Percentiles rank a stretch among this genome's conserved stretches.
phyloP scores from a whole-genome alignment of 2,888 invertebrate species.

The Caradrina kadenii region DNA sequence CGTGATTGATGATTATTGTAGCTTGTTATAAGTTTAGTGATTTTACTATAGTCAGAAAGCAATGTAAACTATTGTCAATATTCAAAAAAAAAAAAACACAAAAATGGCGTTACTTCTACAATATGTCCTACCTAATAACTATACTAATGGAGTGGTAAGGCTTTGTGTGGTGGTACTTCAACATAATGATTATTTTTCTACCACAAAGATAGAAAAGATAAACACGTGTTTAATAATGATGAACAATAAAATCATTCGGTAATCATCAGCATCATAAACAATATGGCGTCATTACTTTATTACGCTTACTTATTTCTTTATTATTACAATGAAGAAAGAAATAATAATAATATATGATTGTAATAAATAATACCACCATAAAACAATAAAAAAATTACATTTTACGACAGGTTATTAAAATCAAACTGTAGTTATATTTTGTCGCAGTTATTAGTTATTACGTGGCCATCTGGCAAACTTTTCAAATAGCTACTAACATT shows the following conservation, averaged over 20 bases:
- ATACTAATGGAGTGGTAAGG: no score
- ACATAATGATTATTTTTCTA: not conserved
- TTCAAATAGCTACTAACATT: not conserved
- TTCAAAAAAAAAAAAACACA: no score
- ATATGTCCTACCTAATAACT: no score
- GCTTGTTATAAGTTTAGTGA: no score
- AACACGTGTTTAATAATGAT: not conserved
- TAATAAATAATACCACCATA: slow-evolving; percentile 14
- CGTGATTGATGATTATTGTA: no score
- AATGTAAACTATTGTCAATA: no score
- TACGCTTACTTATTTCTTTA: slow-evolving; percentile 1
- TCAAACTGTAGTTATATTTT: slow-evolving; percentile 9
- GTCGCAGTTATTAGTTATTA: slow-evolving; percentile 18
- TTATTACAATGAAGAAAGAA: not conserved
- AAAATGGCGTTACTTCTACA: no score
- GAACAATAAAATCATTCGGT: not conserved
- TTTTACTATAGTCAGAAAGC: no score
- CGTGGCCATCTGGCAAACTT: slow-evolving; percentile 24
- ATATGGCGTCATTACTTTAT: slow-evolving; percentile 15
- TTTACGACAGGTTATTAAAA: slow-evolving; percentile 19
- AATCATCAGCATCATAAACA: not conserved
- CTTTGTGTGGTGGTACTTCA: not conserved
- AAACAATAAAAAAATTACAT: slow-evolving; percentile 11
- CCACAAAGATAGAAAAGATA: slow-evolving; percentile 9
- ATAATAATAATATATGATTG: not conserved